These are phyloP conservation scores for Somateria mollissima DNA, from an alignment of 2,797 vertebrate species.

Conservation along the genomic window DNA sequence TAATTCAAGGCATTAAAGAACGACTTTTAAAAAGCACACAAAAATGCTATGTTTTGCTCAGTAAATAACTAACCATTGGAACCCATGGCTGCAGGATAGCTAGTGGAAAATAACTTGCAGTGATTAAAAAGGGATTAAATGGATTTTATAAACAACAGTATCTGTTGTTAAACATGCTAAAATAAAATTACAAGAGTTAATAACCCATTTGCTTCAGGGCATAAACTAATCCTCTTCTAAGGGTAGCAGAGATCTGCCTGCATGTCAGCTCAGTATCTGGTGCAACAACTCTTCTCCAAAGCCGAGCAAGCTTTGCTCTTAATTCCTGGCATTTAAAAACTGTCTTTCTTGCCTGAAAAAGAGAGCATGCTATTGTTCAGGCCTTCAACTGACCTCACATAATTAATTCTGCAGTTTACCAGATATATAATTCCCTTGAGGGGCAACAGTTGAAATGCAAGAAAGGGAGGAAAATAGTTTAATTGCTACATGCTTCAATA, in stretches of 20 bases:
- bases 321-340: constrained; percentile 30
- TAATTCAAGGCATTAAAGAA: background rate
- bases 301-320: constrained; percentile 11
- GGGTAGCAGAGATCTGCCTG: constrained; percentile 40
- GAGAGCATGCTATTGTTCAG: constrained; percentile 3
- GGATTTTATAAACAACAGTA: constrained; percentile 63
- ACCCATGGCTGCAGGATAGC: constrained; percentile 57
- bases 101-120: constrained; percentile 34
- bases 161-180: constrained; percentile 71
- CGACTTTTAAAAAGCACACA: background rate
- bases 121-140: constrained; percentile 68
- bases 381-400: constrained; percentile 43
- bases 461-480: constrained; percentile 36
- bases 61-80: constrained; percentile 37
- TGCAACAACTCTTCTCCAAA: constrained; percentile 33
- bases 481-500: background rate
- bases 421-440: constrained; percentile 34
- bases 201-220: constrained; percentile 57
- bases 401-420: constrained; percentile 54
- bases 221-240: constrained; percentile 63
- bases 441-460: background rate
- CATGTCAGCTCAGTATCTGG: constrained; percentile 35
- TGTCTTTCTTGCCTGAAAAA: background rate
- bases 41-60: background rate
- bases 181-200: constrained; percentile 71